A percentile compares a stretch with the other conserved stretches of the same genome.
phyloP scores from a whole-genome alignment of 2,888 invertebrate species.

The Watsonalla cultraria region DNA sequence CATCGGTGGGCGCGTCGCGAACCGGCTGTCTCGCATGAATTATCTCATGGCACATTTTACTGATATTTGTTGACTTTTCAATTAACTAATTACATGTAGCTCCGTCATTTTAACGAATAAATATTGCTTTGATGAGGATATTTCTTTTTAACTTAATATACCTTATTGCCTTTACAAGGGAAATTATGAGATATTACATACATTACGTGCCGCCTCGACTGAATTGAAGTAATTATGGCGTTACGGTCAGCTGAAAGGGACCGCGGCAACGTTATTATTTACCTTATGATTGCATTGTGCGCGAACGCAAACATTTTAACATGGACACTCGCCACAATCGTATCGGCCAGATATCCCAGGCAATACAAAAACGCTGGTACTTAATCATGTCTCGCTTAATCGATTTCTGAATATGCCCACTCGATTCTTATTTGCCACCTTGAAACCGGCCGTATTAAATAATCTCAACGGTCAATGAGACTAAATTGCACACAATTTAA shows the following conservation, averaged over 20 bases:
- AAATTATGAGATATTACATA: constrained; percentile 35
- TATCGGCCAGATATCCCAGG: constrained; percentile 25
- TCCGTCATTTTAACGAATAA: neutral
- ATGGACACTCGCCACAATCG: constrained; percentile 38
- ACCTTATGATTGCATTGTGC: constrained; percentile 60
- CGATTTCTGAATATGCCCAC: constrained; percentile 62
- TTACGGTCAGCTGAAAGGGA: constrained; percentile 49
- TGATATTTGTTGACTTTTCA: constrained; percentile 48
- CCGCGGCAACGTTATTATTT: constrained; percentile 63
- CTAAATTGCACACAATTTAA: constrained; percentile 56
- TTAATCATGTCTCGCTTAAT: constrained; percentile 71
- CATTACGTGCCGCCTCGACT: constrained; percentile 35
- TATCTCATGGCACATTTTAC: constrained; percentile 40
- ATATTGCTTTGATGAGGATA: constrained; percentile 1
- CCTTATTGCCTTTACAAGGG: constrained; percentile 14
- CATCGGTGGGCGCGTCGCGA: constrained; percentile 52
- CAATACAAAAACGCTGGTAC: constrained; percentile 44
- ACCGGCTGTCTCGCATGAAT: constrained; percentile 33
- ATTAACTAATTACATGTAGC: constrained; percentile 38
- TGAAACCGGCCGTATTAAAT: constrained; percentile 49
- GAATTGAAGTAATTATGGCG: constrained; percentile 54
- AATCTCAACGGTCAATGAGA: constrained; percentile 51
- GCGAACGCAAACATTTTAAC: constrained; percentile 64
- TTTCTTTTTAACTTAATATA: constrained; percentile 17
- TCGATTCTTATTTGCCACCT: constrained; percentile 59